Conservation (phyloP, 2,113 vertebrate genomes). For the Empidonax alnorum region DNA sequence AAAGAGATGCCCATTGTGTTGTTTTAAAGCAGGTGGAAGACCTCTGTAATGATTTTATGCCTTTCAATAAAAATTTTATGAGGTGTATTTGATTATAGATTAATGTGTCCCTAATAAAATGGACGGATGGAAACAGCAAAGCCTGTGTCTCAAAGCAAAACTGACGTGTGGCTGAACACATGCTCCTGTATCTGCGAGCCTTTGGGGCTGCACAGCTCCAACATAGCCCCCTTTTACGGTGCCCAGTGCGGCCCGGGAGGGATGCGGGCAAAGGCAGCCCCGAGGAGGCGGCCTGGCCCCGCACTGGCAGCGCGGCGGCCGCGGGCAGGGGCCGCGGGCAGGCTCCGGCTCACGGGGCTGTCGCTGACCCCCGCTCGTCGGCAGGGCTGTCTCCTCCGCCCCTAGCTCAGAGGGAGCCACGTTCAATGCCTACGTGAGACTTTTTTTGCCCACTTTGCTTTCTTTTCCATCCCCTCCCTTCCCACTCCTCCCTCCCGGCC, state of each 20-base stretch:
- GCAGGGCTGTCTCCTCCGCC: neutral
- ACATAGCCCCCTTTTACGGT: neutral
- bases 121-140: slow-evolving; percentile 80
- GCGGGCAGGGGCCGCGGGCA: neutral
- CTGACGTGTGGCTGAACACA: slow-evolving; percentile 41
- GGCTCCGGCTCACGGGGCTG: neutral
- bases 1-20: slow-evolving; percentile 70
- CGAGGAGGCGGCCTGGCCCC: neutral
- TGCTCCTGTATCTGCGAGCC: neutral
- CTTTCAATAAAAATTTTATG: slow-evolving; percentile 99
- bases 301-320: neutral
- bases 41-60: slow-evolving; percentile 94
- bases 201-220: neutral
- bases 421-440: slow-evolving; percentile 41
- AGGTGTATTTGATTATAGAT: slow-evolving; percentile 98
- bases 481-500: neutral
- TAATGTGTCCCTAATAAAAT: slow-evolving; percentile 95
- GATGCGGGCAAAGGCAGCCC: neutral
- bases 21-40: slow-evolving; percentile 87
- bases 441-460: neutral
- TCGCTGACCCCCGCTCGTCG: neutral
- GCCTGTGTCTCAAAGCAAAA: slow-evolving; percentile 53
- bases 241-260: neutral
- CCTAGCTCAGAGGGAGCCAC: neutral
- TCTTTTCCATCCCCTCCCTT: neutral